These are phyloP conservation scores for Sinotaia quadrata DNA, from an alignment of 2,888 invertebrate genomes.

Conservation along the genomic window DNA sequence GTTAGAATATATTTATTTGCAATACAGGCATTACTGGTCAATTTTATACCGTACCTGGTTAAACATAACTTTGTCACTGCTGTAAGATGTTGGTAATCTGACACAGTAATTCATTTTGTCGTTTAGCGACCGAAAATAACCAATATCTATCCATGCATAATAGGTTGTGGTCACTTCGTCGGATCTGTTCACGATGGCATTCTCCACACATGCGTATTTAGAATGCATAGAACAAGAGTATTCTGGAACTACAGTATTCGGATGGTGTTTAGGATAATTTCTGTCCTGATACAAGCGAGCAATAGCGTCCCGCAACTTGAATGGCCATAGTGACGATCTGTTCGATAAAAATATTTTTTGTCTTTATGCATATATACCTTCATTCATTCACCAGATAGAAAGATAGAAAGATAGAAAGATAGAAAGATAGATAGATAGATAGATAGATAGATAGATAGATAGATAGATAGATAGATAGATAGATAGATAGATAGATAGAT, in stretches of 20 bases:
- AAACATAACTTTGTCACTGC: neutral
- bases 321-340: constrained; percentile 41
- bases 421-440: no score
- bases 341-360: neutral
- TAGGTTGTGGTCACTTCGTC: constrained; percentile 41
- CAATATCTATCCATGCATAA: constrained; percentile 51
- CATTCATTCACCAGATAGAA: neutral
- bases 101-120: constrained; percentile 31
- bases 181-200: constrained; percentile 26
- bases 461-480: no score
- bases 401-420: no score
- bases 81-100: neutral
- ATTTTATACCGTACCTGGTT: neutral
- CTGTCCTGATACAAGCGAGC: constrained; percentile 32
- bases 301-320: constrained; percentile 34
- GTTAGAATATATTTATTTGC: no score
- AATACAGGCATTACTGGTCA: no score
- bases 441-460: no score
- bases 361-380: neutral
- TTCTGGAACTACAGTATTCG: constrained; percentile 49
- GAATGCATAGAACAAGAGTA: constrained; percentile 50
- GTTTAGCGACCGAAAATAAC: constrained; percentile 43
- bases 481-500: no score
- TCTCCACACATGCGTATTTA: constrained; percentile 46
- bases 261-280: constrained; percentile 46